Conservation (phyloP, 2,113 vertebrate species). For the Phalacrocorax aristotelis region DNA sequence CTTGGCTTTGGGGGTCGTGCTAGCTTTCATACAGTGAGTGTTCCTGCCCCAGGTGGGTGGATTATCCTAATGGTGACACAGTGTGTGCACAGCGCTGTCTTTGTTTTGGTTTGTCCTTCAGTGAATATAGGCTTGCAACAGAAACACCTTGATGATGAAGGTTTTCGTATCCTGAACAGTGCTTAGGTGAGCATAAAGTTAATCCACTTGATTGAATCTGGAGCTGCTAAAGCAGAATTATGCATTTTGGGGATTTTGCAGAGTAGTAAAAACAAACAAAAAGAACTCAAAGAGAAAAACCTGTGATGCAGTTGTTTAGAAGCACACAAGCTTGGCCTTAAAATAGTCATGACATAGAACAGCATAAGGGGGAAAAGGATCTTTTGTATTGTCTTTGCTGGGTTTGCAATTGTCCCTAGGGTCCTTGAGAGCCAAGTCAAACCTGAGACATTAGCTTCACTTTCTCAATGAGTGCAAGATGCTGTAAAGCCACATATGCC, state of each 20-base stretch:
- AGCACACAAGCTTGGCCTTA: neutral
- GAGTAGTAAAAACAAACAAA: neutral
- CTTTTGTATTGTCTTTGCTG: neutral
- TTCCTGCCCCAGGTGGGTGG: too few relatives aligned
- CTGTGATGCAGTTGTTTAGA: neutral
- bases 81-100: neutral
- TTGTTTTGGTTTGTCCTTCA: neutral
- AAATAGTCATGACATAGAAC: neutral
- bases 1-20: neutral
- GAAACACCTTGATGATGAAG: neutral
- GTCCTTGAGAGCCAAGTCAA: neutral
- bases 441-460: neutral
- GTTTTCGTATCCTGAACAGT: neutral
- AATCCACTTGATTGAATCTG: neutral
- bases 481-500: neutral
- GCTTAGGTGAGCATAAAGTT: neutral
- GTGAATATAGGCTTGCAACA: neutral
- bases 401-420: neutral
- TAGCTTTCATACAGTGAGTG: neutral
- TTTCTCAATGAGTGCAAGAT: neutral
- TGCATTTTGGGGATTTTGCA: neutral
- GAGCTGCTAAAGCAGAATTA: neutral
- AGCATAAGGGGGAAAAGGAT: neutral
- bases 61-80: neutral
- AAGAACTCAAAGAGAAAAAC: neutral